Conservation (phyloP, 1,140 invertebrate species). For the Drosophila lacteicornis region DNA sequence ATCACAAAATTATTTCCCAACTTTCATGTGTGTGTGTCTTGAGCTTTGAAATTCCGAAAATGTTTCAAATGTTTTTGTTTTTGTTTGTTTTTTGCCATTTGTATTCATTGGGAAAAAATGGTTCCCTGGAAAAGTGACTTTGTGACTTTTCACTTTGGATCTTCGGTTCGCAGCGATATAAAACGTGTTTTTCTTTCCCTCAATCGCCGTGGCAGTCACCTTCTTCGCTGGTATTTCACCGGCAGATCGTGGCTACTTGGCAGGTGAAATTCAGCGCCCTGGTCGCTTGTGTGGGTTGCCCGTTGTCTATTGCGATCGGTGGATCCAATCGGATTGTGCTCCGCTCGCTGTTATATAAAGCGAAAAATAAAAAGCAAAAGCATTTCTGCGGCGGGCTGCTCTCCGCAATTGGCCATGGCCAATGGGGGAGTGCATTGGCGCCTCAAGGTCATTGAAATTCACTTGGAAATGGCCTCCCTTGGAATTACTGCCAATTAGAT, state of each 20-base stretch:
- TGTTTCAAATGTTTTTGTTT: slow-evolving; percentile 13
- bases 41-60: slow-evolving; percentile 41
- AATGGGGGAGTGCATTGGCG: slow-evolving; percentile 54
- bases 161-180: slow-evolving; percentile 57
- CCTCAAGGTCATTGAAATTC: slow-evolving; percentile 80
- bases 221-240: slow-evolving; percentile 31
- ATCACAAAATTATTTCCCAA: slow-evolving; percentile 26
- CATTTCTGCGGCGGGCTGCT: slow-evolving; percentile 17
- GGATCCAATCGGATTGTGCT: slow-evolving; percentile 39
- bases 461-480: slow-evolving; percentile 8
- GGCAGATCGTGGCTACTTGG: slow-evolving; percentile 48
- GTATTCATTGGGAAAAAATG: slow-evolving; percentile 14
- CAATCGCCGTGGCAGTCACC: slow-evolving; percentile 23
- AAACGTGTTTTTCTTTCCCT: slow-evolving; percentile 66
- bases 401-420: slow-evolving; percentile 35
- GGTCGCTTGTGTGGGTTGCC: slow-evolving; percentile 41
- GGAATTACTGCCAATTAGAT: slow-evolving; percentile 24
- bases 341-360: slow-evolving; percentile 62
- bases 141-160: slow-evolving; percentile 72
- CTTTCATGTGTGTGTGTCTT: slow-evolving; percentile 8
- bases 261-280: slow-evolving; percentile 47
- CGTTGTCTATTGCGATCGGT: slow-evolving; percentile 26
- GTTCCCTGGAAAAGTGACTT: slow-evolving; percentile 67
- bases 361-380: slow-evolving; percentile 29
- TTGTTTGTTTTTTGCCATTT: slow-evolving; percentile 10